Evolutionary conservation across 2,888 invertebrate genomes (phyloP), one percentile per base, ranked within the genome.

Genomic region (Lochmaea crataegi): DNA sequence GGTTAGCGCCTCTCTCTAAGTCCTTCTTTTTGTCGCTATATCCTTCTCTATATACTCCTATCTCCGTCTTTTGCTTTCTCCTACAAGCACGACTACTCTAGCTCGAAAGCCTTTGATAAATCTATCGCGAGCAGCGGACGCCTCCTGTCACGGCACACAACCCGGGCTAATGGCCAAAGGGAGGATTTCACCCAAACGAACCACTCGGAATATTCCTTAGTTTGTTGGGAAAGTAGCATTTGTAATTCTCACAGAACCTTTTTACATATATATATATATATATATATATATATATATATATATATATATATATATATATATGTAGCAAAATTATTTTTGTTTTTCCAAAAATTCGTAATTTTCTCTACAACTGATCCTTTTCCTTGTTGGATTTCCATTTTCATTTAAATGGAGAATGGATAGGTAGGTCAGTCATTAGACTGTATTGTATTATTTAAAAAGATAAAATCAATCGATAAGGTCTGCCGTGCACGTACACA

Each of bases 1-100:
- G 84, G 84, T 84, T 84, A 85, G 83, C 84, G 82, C 84, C 82
- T 82, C 83, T 81, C 74, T 64, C 69, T 64, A 74, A 75, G 73
- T 74, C 72, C 71, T 78, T 53, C 51, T 53, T 53, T 53, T 53
- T 53, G 18, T 53, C 7, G 16, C 61, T 42, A 12, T 63, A 16
- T 63, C 42, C 42, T 11, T 42, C 41, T 7, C 12, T 64, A 61
- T 18, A 41, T 32, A n/a, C 12, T 22, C 16, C 42, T 42, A n/a
- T 42, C 41, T 63, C 61, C 1, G 14, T 42, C 18, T 18, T 9
- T 63, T 16, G 12, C 41, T 63, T 57, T 70, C 64, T 65, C 45
- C 74, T 75, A 76, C 77, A 76, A 71, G 77, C 76, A 76, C 76
- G 76, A 77, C 79, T 78, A 73, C 79, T 73, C 65, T 60, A 53